Base-by-base conservation (phyloP, 2,888 invertebrate species). In the Colostygia pectinataria region DNA sequence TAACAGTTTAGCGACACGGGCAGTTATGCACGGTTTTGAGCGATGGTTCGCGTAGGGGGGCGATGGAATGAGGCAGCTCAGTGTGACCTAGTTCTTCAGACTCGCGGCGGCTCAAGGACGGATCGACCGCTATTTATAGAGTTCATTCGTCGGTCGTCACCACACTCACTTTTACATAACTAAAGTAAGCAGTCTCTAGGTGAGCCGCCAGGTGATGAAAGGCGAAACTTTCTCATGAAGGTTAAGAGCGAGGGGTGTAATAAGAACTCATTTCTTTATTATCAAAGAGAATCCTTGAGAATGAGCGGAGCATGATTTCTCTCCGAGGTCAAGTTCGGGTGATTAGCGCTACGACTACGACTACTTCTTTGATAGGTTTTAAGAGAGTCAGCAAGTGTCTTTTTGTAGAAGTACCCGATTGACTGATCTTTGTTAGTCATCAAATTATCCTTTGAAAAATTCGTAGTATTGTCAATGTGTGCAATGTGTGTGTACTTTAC, bases 111-210 rank as follows among this genome's bases (percentile, higher is more conserved):
- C 89, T 87, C 89, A 90, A 90, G 89, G 90, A 88, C 90, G 81
- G 80, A 85, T 83, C 82, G 83, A 76, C 80, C 80, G 86, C 85
- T 88, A 90, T 90, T 88, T 83, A 87, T 88, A 89, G 80, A 81
- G 80, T 82, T 80, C 80, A 84, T 79, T 83, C 77, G 80, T 74
- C 76, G 75, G 79, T 82, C 83, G 80, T 80, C 84, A 83, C 69
- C 71, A 70, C 75, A 82, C 75, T 77, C 74, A 76, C 78, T 86
- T 5, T 86, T 86, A 85, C 85, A 85, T 85, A 87, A 87, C 82
- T 75, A 75, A 78, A 79, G 75, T 68, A 71, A 74, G 68, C 65
- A 63, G 72, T 73, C 68, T 66, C 79, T 79, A 80, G 75, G 79
- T 80, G 78, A 71, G 76, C 65, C 63, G 62, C 63, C 79, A 78